Evolutionary conservation across 2,113 vertebrate species (phyloP), one percentile per base, ranked within the genome.

Genomic region (Arothron firmamentum): DNA sequence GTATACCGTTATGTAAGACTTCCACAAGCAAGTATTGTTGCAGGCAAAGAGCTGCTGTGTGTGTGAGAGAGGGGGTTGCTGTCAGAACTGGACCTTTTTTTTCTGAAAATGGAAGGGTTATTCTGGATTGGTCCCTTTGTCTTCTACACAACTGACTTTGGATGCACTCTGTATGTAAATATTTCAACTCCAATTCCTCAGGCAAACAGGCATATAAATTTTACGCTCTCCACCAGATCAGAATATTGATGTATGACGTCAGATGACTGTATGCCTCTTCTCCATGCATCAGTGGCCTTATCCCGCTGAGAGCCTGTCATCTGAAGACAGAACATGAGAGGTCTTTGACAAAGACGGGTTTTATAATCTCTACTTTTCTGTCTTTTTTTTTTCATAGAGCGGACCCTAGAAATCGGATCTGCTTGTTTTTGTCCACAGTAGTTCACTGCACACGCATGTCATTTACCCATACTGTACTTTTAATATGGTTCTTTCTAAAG

Each of bases 61-160:
- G 21, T 23, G 2, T 23, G 21, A 23, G 21, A 23, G 21, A 23
- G 21, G 21, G 21, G 41, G 5, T 59, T 48, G 71, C 34, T 72
- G 73, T 55, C 69, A 56, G 45, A 57, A 59, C 70, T 71, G 59
- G 68, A 67, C 59, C 66, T 63, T 62, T 67, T 70, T 73, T 56
- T 74, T 67, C 52, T 52, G 65, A 43, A 61, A 54, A 51, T 15
- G 34, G 52, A 60, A 46, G 70, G 23, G 68, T 75, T 62, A 73
- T 65, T 68, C 53, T 0, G 69, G 62, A 58, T 59, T 67, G 49
- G 38, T 59, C 51, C 57, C 62, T 76, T 72, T 78, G 71, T 81
- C 72, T 86, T 45, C 51, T 59, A 23, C 70, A 69, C 66, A 55
- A 55, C 25, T 28, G 25, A 28, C 25, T 28, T 28, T 28, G 25